Conservation (phyloP, 2,113 vertebrate species). For the Labeo rohita region DNA sequence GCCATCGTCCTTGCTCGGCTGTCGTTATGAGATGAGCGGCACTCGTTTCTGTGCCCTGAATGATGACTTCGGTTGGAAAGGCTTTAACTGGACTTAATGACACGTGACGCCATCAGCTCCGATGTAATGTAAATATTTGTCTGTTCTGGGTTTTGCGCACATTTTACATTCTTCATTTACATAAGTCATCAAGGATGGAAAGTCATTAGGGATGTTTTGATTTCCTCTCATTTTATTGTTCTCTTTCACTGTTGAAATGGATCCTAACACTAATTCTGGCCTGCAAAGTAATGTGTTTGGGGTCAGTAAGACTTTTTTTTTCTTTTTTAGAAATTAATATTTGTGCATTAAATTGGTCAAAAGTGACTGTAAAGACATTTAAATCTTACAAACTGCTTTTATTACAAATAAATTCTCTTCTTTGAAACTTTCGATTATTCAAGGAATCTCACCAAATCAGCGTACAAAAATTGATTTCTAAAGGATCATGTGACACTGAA, state of each 20-base stretch:
- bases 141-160: conserved; percentile 74
- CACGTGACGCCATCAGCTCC: conserved; percentile 79
- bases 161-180: conserved; percentile 71
- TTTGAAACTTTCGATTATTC: neutral
- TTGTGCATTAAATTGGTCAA: neutral
- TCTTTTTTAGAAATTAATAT: neutral
- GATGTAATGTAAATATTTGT: conserved; percentile 81
- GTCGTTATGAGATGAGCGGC: conserved; percentile 70
- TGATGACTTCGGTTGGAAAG: conserved; percentile 74
- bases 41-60: conserved; percentile 73
- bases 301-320: no score
- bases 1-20: conserved; percentile 10
- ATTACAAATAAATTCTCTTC: neutral
- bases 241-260: conserved; percentile 55
- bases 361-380: neutral
- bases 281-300: neutral
- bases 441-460: no score
- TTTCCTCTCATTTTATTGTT: conserved; percentile 66
- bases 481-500: no score
- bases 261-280: neutral
- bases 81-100: conserved; percentile 85
- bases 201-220: conserved; percentile 69
- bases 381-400: neutral
- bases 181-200: conserved; percentile 67
- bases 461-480: no score